Evolutionary conservation across 1,140 invertebrate genomes (phyloP).

Genomic region (Drosophila paulistorum): DNA sequence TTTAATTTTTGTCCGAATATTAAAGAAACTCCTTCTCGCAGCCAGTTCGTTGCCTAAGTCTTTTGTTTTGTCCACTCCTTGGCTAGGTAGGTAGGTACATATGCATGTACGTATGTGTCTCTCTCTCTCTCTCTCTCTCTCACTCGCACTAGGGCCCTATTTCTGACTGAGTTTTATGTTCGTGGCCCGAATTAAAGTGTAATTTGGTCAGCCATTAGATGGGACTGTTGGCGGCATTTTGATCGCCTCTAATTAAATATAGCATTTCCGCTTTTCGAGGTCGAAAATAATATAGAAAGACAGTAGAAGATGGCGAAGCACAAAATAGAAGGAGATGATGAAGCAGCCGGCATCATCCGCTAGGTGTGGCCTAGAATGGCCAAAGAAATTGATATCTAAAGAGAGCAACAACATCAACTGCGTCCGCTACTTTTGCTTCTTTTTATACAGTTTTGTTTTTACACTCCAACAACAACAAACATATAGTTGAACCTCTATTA

Average conservation of each 20-base stretch:
- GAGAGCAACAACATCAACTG: constrained; percentile 1
- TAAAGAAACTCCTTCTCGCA: constrained; percentile 38
- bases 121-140: constrained; percentile 34
- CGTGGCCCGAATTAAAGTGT: constrained; percentile 76
- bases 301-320: constrained; percentile 29
- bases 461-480: not conserved
- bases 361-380: constrained; percentile 37
- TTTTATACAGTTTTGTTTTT: not conserved
- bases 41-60: constrained; percentile 54
- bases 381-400: constrained; percentile 14
- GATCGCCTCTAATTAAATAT: constrained; percentile 81
- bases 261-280: constrained; percentile 73
- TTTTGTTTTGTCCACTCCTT: constrained; percentile 20
- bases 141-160: constrained; percentile 40
- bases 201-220: constrained; percentile 79
- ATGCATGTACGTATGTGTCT: constrained; percentile 19
- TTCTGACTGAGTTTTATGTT: constrained; percentile 71
- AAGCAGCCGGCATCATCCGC: constrained; percentile 22
- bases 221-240: constrained; percentile 62
- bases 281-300: constrained; percentile 64
- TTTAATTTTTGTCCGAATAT: constrained; percentile 74
- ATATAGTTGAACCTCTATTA: not conserved
- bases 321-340: constrained; percentile 4
- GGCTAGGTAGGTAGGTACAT: not conserved
- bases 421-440: not conserved